Base-by-base conservation (phyloP, 2,797 vertebrate species). In the Anguilla anguilla region DNA sequence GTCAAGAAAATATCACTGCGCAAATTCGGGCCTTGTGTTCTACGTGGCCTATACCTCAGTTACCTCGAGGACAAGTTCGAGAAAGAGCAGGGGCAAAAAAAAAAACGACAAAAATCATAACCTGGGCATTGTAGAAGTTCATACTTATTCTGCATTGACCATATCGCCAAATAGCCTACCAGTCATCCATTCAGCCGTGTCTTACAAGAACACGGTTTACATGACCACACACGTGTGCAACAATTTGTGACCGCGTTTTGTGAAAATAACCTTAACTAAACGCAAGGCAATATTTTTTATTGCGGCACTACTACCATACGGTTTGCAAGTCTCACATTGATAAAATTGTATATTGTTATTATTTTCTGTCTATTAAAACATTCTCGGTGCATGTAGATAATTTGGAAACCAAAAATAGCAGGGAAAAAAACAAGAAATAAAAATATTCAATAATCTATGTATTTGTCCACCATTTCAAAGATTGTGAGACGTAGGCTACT, bases 351-450 rank as follows among this genome's bases (percentile, higher is more conserved):
- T 46, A 46, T 46, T 46, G 43, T 46, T 46, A 10, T 51, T 83
- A 83, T 46, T 46, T 83, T 51, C 19, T 43, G 22, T 13, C 17
- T 31, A 15, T 84, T 39, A 39, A 43, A 39, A 79, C 74, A 39
- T 39, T 43, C 17, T 19, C 9, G 3, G 13, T 43, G 74, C 3
- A n/a, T 82, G 6, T 82, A 25, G 6, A 43, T 7, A 67, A 51
- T 51, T 61, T 35, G 28, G 31, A 55, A 84, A 59, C 28, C 11
- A 35, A 51, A 6, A 57, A 15, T 9, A n/a, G 51, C 28, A 35
- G 19, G 25, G 22, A 19, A 51, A 90, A 84, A 89, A 91, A 84
- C 86, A 22, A 89, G 89, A 91, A 93, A 94, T 93, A 94, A 93
- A 90, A 88, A 55, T 55, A 0, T 17, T 59, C 86, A 85, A 87